Evolutionary conservation across 2,888 invertebrate genomes (phyloP), one percentile per base, ranked within the genome.

Genomic region (Clusia tigrina): DNA sequence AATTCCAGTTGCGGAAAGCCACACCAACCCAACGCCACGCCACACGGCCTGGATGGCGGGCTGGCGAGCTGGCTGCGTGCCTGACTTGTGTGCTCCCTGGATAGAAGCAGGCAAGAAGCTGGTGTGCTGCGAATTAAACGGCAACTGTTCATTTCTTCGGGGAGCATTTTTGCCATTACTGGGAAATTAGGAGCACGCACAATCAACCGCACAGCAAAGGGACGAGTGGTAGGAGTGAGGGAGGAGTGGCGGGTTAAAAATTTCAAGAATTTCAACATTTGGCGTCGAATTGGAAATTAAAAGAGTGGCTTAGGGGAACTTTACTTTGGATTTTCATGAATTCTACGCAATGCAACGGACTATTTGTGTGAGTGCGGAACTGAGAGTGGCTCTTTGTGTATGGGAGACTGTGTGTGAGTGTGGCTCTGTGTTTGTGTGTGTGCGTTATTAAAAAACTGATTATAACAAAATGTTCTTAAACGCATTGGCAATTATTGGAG

Each of bases 1-100:
- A 69, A 68, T 63, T 68, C 66, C 68, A 62, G 64, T 61, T 32
- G 6, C 20, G 22, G 48, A 22, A 6, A 32, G 12, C 32, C 32
- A 12, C 6, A 32, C 6, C 6, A 9, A 12, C n/a, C n/a, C n/a
- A n/a, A n/a, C n/a, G n/a, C n/a, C n/a, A n/a, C n/a, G n/a, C n/a
- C n/a, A n/a, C n/a, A n/a, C n/a, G n/a, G n/a, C n/a, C n/a, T n/a
- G n/a, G n/a, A n/a, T n/a, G n/a, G n/a, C n/a, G n/a, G n/a, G n/a
- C n/a, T n/a, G n/a, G n/a, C n/a, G n/a, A n/a, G n/a, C n/a, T n/a
- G n/a, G n/a, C n/a, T n/a, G n/a, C n/a, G n/a, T n/a, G n/a, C n/a
- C n/a, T n/a, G n/a, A n/a, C n/a, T n/a, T n/a, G n/a, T n/a, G n/a
- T n/a, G n/a, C n/a, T n/a, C n/a, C n/a, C n/a, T n/a, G n/a, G n/a